Evolutionary conservation across 2,888 invertebrate genomes (phyloP), one percentile per base, ranked within the genome.

Genomic region (Papilio gigon): DNA sequence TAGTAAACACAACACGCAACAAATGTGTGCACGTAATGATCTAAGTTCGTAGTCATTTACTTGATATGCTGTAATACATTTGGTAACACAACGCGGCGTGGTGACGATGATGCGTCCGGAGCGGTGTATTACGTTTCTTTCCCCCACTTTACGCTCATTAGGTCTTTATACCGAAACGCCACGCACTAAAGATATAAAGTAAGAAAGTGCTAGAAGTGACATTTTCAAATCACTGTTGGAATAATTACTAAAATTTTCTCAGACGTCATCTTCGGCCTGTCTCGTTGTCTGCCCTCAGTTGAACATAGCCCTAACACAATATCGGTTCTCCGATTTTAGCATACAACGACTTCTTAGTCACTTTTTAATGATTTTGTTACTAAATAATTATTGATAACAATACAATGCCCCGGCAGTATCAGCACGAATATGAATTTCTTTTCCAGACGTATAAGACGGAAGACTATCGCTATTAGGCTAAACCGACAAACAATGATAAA

Each of bases 121-220:
- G 56, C 33, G 66, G 62, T n/a, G 42, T 53, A 66, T 67, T 67
- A 67, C 70, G 47, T 44, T 66, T 63, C 65, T 56, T 61, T 68
- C 65, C 63, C 68, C 33, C 58, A 47, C 67, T 63, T 67, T 62
- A 56, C 58, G 62, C 71, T 71, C 71, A 71, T 71, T 71, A 71
- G 47, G 37, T 65, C 68, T 68, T 71, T 65, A 71, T 65, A 62
- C 65, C 50, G 58, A 65, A 68, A 61, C 61, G 63, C 47, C 72
- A 64, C 70, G 67, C 62, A 17, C 33, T 53, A 35, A 56, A 44
- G 37, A 63, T 70, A 35, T 47, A 67, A 37, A 60, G 30, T 27
- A 56, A 25, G 20, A 42, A 4, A 14, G 25, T 30, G 25, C 67
- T 62, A 30, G 62, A 67, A 56, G 56, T 44, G 67, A 6, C 37